These are phyloP conservation scores for Drosophila sordidula DNA, from an alignment of 2,888 invertebrate genomes.

Conservation along the genomic window DNA sequence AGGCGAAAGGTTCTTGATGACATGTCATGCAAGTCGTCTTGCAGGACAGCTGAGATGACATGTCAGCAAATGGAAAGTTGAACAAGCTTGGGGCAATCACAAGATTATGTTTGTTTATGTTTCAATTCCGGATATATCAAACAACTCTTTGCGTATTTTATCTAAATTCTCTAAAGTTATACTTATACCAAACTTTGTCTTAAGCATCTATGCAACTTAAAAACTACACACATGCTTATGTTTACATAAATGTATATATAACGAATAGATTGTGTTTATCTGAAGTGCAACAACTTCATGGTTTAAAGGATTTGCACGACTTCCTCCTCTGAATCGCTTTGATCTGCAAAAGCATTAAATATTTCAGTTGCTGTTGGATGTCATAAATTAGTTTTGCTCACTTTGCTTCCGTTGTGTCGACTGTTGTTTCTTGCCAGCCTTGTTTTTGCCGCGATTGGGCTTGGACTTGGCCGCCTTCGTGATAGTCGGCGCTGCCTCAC, in stretches of 20 bases:
- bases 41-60: no score
- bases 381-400: slow-evolving; percentile 1
- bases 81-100: no score
- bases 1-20: no score
- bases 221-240: neutral
- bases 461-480: slow-evolving; percentile 33
- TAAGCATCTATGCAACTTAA: slow-evolving; percentile 11
- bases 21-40: no score
- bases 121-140: neutral
- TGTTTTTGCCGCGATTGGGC: slow-evolving; percentile 31
- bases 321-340: slow-evolving; percentile 69
- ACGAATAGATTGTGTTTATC: slow-evolving; percentile 1
- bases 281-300: neutral
- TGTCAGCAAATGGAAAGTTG: no score
- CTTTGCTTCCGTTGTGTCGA: slow-evolving; percentile 11
- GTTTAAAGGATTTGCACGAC: slow-evolving; percentile 36
- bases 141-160: neutral
- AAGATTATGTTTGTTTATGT: no score
- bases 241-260: neutral
- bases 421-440: slow-evolving; percentile 45
- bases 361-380: neutral
- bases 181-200: slow-evolving; percentile 2
- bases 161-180: neutral
- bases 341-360: slow-evolving; percentile 45
- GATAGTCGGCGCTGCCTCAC: neutral